Evolutionary conservation across 2,113 vertebrate genomes (phyloP).

Genomic region (Lota lota): DNA sequence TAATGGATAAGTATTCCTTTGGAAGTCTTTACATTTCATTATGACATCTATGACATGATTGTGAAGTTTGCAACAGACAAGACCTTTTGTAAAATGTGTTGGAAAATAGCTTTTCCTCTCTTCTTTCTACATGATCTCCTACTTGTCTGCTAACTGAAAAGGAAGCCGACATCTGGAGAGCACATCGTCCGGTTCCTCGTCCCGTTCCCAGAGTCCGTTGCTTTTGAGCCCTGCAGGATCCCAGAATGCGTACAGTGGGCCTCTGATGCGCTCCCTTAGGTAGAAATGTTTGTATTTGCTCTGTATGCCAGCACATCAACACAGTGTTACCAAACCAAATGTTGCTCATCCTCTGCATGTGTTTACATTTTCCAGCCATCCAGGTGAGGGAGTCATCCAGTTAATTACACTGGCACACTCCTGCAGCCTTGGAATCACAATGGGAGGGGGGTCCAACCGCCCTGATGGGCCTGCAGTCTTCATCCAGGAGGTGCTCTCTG

Average conservation of each 20-base stretch:
- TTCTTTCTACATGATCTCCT: background rate
- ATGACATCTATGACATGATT: too few species aligned
- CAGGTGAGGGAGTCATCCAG: constrained; percentile 83
- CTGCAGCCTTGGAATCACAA: constrained; percentile 76
- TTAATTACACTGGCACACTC: constrained; percentile 79
- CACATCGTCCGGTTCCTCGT: constrained; percentile 86
- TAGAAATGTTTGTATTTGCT: constrained; percentile 17
- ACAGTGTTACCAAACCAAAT: background rate
- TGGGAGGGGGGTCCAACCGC: constrained; percentile 83
- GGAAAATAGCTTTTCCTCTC: background rate
- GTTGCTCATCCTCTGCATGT: background rate
- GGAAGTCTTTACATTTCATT: too few species aligned
- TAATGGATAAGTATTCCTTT: too few species aligned
- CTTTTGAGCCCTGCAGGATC: constrained; percentile 80
- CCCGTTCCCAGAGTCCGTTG: constrained; percentile 85
- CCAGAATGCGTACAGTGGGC: constrained; percentile 65
- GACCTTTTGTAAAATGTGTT: too few species aligned
- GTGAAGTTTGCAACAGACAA: too few species aligned
- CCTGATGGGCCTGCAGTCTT: constrained; percentile 85
- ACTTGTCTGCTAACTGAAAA: constrained; percentile 1
- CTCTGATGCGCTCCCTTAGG: constrained; percentile 70
- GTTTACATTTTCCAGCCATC: constrained; percentile 64
- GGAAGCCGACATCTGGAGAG: constrained; percentile 83
- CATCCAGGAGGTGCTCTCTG: constrained; percentile 83
- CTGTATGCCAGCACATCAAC: background rate